Evolutionary conservation across 2,888 invertebrate species (phyloP).

Genomic region (Marronus borbonicus): DNA sequence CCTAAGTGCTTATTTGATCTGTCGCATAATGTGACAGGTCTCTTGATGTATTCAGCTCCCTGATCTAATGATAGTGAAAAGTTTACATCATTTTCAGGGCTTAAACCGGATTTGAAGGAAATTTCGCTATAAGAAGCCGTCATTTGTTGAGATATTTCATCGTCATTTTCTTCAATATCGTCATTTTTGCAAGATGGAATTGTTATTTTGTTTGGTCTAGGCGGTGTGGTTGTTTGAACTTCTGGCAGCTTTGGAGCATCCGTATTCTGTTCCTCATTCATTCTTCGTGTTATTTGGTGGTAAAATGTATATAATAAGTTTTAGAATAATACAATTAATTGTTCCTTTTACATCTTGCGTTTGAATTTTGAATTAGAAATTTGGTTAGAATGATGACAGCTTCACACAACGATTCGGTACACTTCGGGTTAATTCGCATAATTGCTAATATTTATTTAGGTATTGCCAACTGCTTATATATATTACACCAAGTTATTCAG

Average conservation of each 20-base stretch:
- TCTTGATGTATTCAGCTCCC: constrained; percentile 65
- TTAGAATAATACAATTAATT: too few relatives aligned
- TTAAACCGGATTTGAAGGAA: constrained; percentile 79
- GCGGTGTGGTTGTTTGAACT: background rate
- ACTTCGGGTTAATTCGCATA: too few relatives aligned
- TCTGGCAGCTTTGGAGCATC: background rate
- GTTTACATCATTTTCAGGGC: constrained; percentile 67
- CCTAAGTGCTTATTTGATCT: constrained; percentile 58
- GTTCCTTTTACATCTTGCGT: too few relatives aligned
- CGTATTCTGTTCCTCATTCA: background rate
- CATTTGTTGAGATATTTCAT: constrained; percentile 79
- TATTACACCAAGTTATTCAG: too few relatives aligned
- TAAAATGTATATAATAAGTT: too few relatives aligned
- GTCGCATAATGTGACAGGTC: constrained; percentile 67
- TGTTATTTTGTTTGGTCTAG: constrained; percentile 43
- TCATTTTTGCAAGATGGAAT: constrained; percentile 28
- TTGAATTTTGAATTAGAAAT: too few relatives aligned
- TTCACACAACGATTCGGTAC: too few relatives aligned
- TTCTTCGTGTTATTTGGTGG: background rate
- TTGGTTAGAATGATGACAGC: too few relatives aligned
- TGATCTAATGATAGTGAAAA: constrained; percentile 49
- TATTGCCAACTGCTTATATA: too few relatives aligned
- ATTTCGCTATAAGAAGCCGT: constrained; percentile 87
- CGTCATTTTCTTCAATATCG: constrained; percentile 64
- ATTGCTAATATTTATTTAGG: too few relatives aligned